phyloP scores from a whole-genome alignment of 1,140 invertebrate species.

The Trypoxylus dichotomus region DNA sequence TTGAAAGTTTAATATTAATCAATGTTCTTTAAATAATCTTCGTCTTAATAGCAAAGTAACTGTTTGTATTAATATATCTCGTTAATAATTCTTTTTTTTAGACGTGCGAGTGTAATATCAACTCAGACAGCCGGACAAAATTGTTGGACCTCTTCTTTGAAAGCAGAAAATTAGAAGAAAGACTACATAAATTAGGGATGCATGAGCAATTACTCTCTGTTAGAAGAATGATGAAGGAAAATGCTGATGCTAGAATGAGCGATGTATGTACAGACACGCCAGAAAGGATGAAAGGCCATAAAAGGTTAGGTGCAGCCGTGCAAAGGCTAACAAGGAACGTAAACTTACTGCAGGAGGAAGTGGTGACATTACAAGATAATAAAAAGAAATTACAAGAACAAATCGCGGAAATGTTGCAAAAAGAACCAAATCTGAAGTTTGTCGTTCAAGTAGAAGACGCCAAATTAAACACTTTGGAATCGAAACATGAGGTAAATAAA shows the following conservation, averaged over 20 bases:
- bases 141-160: neutral
- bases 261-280: slow-evolving; percentile 47
- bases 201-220: slow-evolving; percentile 43
- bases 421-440: slow-evolving; percentile 9
- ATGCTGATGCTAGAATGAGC: slow-evolving; percentile 54
- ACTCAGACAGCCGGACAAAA: slow-evolving; percentile 36
- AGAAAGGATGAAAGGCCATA: slow-evolving; percentile 55
- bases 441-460: neutral
- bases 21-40: no score
- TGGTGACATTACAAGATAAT: slow-evolving; percentile 42
- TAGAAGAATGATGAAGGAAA: slow-evolving; percentile 55
- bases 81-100: slow-evolving; percentile 41
- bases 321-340: slow-evolving; percentile 55
- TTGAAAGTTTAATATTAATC: no score
- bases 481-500: slow-evolving; percentile 13
- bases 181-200: slow-evolving; percentile 9
- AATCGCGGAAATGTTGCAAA: neutral
- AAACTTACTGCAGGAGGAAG: slow-evolving; percentile 51
- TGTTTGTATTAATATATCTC: slow-evolving; percentile 35
- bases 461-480: slow-evolving; percentile 3
- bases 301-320: slow-evolving; percentile 54
- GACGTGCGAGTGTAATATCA: slow-evolving; percentile 44
- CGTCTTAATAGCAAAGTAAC: slow-evolving; percentile 13
- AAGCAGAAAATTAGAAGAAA: slow-evolving; percentile 1
- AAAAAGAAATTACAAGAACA: slow-evolving; percentile 5